phyloP scores from a whole-genome alignment of 2,888 invertebrate species.

The Plebejus anna region DNA sequence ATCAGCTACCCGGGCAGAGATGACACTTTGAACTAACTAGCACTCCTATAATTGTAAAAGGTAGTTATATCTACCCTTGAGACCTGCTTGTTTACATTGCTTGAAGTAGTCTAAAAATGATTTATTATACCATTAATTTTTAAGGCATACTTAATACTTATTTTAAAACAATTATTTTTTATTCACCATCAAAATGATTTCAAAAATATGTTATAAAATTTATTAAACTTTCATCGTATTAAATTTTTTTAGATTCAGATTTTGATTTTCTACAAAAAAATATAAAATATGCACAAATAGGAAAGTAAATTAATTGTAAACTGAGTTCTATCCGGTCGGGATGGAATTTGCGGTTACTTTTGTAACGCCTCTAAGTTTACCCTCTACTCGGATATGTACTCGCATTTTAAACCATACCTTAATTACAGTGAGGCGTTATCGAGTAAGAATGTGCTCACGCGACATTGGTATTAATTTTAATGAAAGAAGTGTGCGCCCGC shows the following conservation, averaged over 20 bases:
- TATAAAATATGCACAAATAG: too few species aligned
- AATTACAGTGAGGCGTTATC: slow-evolving; percentile 78
- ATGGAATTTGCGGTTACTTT: not conserved
- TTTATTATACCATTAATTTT: too few species aligned
- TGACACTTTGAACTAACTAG: not conserved
- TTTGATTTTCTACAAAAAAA: too few species aligned
- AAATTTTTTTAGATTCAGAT: too few species aligned
- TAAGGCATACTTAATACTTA: too few species aligned
- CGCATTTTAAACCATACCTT: slow-evolving; percentile 65
- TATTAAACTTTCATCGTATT: too few species aligned
- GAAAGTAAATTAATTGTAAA: too few species aligned
- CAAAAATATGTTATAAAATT: too few species aligned
- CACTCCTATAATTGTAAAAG: not conserved
- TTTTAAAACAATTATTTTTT: too few species aligned
- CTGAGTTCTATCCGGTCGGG: not conserved
- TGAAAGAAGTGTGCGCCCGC: slow-evolving; percentile 76
- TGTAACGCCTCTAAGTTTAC: not conserved
- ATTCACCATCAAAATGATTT: too few species aligned
- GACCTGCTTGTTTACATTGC: too few species aligned
- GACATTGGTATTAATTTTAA: slow-evolving; percentile 80
- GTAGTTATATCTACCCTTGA: not conserved
- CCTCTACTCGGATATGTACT: not conserved
- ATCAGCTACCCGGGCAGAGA: not conserved
- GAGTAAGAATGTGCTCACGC: slow-evolving; percentile 79
- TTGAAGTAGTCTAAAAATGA: too few species aligned